phyloP scores from a whole-genome alignment of 2,888 invertebrate species.

The Leptura quadrifasciata region DNA sequence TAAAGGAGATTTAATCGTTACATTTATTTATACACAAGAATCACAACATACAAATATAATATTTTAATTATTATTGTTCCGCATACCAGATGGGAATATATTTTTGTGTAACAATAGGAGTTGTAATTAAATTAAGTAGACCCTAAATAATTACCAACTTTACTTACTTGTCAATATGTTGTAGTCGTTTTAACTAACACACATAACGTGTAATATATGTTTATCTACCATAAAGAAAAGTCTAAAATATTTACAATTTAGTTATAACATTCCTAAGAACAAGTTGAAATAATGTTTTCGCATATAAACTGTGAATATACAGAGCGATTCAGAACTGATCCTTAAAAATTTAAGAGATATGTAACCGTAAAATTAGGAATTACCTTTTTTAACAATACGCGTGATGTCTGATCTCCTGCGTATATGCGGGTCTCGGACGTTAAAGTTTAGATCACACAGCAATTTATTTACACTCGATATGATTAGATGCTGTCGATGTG shows the following conservation, averaged over 20 bases:
- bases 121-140: conserved; percentile 52
- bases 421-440: too few relatives aligned
- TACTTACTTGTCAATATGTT: conserved; percentile 51
- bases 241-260: conserved; percentile 14
- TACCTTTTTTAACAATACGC: too few relatives aligned
- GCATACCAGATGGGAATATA: conserved; percentile 73
- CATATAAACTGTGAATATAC: neutral
- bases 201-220: neutral
- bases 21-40: conserved; percentile 69
- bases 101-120: conserved; percentile 66
- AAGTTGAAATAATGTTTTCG: conserved; percentile 14
- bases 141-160: conserved; percentile 50
- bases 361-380: too few relatives aligned
- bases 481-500: too few relatives aligned
- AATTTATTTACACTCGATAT: too few relatives aligned
- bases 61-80: conserved; percentile 71
- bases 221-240: conserved; percentile 3
- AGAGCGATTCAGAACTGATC: too few relatives aligned
- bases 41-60: conserved; percentile 72
- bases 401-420: too few relatives aligned
- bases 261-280: conserved; percentile 20
- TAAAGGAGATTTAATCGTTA: conserved; percentile 38
- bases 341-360: too few relatives aligned
- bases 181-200: neutral
- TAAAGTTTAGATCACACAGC: too few relatives aligned